A percentile compares a stretch with the other conserved stretches of the same genome.
These are phyloP conservation scores for Cremastinae sp. DNA, from an alignment of 2,888 invertebrate genomes.

Conservation along the genomic window DNA sequence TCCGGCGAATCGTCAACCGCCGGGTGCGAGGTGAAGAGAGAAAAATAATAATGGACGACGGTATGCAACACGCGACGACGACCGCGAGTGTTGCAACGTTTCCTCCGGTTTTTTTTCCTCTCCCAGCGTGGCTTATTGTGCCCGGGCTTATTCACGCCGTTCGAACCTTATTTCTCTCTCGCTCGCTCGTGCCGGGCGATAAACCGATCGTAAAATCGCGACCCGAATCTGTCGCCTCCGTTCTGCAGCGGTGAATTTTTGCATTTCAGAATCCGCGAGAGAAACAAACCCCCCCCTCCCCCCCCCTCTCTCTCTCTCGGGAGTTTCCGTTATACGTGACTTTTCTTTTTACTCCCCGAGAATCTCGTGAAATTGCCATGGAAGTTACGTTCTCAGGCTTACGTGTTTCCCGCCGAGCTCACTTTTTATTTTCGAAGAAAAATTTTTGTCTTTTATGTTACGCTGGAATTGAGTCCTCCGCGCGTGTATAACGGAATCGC, in stretches of 20 bases:
- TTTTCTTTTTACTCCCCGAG: conserved; percentile 9
- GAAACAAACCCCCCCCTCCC: background rate
- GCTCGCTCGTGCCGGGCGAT: conserved; percentile 50
- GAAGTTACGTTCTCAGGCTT: conserved; percentile 8
- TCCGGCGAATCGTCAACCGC: conserved; percentile 45
- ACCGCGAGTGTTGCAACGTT: conserved; percentile 50
- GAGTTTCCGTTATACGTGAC: conserved; percentile 13
- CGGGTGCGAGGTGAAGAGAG: conserved; percentile 29
- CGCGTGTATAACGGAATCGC: background rate
- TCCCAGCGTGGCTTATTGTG: conserved; percentile 25
- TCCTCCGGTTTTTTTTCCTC: conserved; percentile 51
- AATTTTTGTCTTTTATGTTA: conserved; percentile 30
- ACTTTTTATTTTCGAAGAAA: conserved; percentile 10
- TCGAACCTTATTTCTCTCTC: conserved; percentile 2
- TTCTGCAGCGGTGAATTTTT: conserved; percentile 51
- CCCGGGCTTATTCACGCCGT: conserved; percentile 26
- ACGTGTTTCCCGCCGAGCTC: background rate
- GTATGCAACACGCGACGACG: conserved; percentile 75
- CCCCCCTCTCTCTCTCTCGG: conserved; percentile 2
- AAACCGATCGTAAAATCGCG: conserved; percentile 73
- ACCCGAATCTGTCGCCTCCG: conserved; percentile 75
- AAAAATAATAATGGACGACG: conserved; percentile 67
- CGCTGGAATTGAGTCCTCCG: conserved; percentile 23
- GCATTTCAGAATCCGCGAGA: conserved; percentile 35
- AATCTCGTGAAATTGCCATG: conserved; percentile 15